Percentiles rank a stretch among this genome's conserved stretches.
phyloP scores from a whole-genome alignment of 2,888 invertebrate species.

The Nephrocerus scutellatus region DNA sequence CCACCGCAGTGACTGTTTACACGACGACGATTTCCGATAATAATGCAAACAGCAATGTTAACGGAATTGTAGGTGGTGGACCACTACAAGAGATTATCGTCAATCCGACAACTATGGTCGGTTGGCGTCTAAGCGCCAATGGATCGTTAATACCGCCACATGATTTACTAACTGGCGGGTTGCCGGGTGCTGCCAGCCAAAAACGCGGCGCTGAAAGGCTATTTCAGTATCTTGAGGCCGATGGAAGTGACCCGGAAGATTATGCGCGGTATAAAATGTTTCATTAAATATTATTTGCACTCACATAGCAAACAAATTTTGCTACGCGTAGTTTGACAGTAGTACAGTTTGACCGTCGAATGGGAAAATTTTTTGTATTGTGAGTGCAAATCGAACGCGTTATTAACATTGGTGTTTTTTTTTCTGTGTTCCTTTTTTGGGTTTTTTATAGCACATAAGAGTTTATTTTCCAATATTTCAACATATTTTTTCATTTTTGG shows the following conservation, averaged over 20 bases:
- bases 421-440: slow-evolving; percentile 10
- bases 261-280: slow-evolving; percentile 45
- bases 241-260: slow-evolving; percentile 59
- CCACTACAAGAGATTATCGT: slow-evolving; percentile 47
- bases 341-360: no score
- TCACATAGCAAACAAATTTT: slow-evolving; percentile 7
- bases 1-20: slow-evolving; percentile 44
- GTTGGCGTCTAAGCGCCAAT: slow-evolving; percentile 46
- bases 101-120: slow-evolving; percentile 47
- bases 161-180: slow-evolving; percentile 43
- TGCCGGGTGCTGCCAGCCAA: slow-evolving; percentile 43
- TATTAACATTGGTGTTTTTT: slow-evolving; percentile 11
- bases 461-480: background rate
- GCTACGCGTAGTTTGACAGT: no score
- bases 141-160: slow-evolving; percentile 47
- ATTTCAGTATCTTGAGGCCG: slow-evolving; percentile 70
- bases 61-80: slow-evolving; percentile 31
- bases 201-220: slow-evolving; percentile 61
- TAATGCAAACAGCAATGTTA: slow-evolving; percentile 35
- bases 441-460: background rate
- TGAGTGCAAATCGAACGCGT: background rate
- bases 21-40: slow-evolving; percentile 42
- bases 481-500: background rate
- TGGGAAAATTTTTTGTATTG: slow-evolving; percentile 11
- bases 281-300: slow-evolving; percentile 14